Percentiles rank a stretch among this genome's conserved stretches.
Conservation (phyloP, 2,797 vertebrate species). For the Sebastes alutus region DNA sequence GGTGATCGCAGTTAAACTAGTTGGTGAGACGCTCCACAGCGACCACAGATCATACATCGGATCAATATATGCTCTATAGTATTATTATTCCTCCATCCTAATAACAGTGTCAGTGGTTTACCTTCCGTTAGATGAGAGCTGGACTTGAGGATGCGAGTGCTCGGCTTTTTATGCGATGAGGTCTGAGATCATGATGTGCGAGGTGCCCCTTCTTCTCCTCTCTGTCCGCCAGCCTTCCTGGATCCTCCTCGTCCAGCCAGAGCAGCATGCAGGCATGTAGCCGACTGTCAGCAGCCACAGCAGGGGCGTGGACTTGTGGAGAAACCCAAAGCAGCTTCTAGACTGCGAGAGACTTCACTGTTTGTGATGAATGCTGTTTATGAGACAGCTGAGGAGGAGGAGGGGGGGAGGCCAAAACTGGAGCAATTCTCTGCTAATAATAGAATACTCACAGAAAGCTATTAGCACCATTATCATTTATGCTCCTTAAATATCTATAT, state of each 20-base stretch:
- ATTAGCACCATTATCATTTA: neutral
- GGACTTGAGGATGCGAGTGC: constrained; percentile 8
- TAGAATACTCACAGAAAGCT: neutral
- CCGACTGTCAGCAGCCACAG: constrained; percentile 5
- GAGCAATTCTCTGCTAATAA: neutral
- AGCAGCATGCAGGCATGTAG: constrained; percentile 34
- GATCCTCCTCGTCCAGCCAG: constrained; percentile 15
- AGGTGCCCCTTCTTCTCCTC: neutral
- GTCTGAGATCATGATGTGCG: constrained; percentile 43
- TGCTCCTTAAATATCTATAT: no score
- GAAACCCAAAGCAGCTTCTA: neutral
- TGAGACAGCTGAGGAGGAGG: neutral
- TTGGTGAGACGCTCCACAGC: neutral
- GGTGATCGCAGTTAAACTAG: constrained; percentile 12
- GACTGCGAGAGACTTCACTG: neutral
- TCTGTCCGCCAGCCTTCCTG: constrained; percentile 38
- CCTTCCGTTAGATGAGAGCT: constrained; percentile 33
- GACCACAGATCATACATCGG: neutral
- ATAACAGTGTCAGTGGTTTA: neutral
- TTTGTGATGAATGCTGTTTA: constrained; percentile 8
- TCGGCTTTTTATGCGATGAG: constrained; percentile 26
- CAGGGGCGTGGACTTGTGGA: constrained; percentile 62
- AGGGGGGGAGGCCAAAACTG: neutral
- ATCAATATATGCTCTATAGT: neutral
- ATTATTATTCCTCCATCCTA: accelerated